These are phyloP conservation scores for Sceloporus tristichus DNA, from an alignment of 2,113 vertebrate species.

Conservation along the genomic window DNA sequence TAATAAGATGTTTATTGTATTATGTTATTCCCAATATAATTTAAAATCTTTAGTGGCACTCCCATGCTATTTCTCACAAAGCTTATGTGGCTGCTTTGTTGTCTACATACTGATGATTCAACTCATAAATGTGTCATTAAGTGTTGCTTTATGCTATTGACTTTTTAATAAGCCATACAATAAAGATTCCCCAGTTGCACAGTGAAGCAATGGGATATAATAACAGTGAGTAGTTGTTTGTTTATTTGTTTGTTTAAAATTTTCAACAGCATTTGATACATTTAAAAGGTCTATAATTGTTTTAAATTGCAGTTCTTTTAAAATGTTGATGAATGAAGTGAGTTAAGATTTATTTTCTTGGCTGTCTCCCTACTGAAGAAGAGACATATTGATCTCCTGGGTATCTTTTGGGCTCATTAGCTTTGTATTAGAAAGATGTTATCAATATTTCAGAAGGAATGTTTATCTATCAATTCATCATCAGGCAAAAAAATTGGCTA, in stretches of 20 bases:
- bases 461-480: neutral
- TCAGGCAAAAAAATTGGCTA: neutral
- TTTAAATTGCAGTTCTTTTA: neutral
- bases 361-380: neutral
- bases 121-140: slow-evolving; percentile 43
- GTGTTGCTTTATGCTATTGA: slow-evolving; percentile 41
- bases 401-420: neutral
- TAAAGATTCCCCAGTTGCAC: slow-evolving; percentile 34
- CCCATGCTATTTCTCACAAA: slow-evolving; percentile 21
- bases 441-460: slow-evolving; percentile 16
- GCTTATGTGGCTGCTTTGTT: neutral
- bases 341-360: slow-evolving; percentile 5
- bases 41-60: slow-evolving; percentile 17
- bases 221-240: slow-evolving; percentile 29
- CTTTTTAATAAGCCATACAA: slow-evolving; percentile 46
- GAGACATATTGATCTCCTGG: slow-evolving; percentile 24
- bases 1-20: too few species aligned
- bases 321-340: slow-evolving; percentile 17
- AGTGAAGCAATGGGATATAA: slow-evolving; percentile 34
- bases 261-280: slow-evolving; percentile 22
- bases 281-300: neutral
- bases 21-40: too few species aligned
- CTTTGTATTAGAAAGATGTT: neutral
- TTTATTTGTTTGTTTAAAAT: neutral
- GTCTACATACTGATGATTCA: slow-evolving; percentile 15